Base-by-base conservation (phyloP, 1,140 invertebrate species). In the Drosophila melanica region DNA sequence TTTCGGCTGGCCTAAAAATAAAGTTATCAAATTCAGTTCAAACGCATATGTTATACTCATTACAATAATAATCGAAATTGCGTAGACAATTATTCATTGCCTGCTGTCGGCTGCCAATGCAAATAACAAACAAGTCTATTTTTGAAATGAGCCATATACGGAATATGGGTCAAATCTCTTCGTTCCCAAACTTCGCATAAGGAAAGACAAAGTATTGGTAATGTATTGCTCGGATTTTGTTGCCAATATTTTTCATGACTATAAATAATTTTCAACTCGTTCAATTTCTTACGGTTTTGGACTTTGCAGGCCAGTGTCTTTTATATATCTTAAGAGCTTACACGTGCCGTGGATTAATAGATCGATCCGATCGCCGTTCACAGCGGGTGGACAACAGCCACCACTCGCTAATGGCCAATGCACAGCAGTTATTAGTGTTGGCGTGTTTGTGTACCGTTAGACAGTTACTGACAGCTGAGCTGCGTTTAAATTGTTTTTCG, bases 331-430 rank as follows among this genome's bases (percentile, higher is more conserved):
- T 72, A 82, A 87, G 84, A 87, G 82, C 62, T 60, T 82, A 87
- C 82, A 87, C 84, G 84, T 87, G 82, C 79, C 84, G 44, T 77
- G 79, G 84, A 87, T 87, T 89, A 86, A 72, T 33, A 47, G 51
- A 65, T 53, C 75, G 42, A 45, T 33, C 51, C 75, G 42, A 45
- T 33, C 51, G 20, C 18, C 45, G 37, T 16, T 35, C 54, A 60
- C 47, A 77, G 55, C 65, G 53, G 64, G 59, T 63, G 65, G 48
- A 69, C 53, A 77, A 54, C 54, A 42, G 14, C 37, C 53, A 63
- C 63, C 50, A 39, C 23, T 27, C 2, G 23, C 18, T 27, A 27
- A 27, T 27, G 23, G 23, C 57, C 14, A 14, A 30, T 45, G 53
- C 41, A 14, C 35, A 30, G 6, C n/a, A n/a, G 47, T 77, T 42